Percentiles rank a stretch among this genome's conserved stretches.
These are phyloP conservation scores for Micromesistius poutassou DNA, from an alignment of 2,797 vertebrate genomes.

Conservation along the genomic window DNA sequence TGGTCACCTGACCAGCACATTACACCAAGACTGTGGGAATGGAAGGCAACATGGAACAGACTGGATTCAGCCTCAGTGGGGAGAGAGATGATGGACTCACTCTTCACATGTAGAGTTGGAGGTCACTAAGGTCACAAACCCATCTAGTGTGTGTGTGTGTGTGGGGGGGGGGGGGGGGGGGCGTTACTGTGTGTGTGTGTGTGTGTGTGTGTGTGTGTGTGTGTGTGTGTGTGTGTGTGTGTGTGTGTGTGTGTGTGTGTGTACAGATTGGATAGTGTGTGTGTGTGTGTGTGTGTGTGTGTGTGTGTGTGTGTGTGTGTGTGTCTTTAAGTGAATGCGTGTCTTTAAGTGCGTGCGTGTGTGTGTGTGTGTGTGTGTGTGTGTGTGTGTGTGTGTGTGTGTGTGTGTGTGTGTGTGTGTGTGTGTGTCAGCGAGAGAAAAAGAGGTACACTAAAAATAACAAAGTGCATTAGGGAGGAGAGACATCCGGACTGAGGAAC, in stretches of 20 bases:
- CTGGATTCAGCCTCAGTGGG: not conserved
- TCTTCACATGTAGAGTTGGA: not conserved
- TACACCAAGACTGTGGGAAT: not conserved
- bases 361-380: too few relatives aligned
- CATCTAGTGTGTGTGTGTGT: slow-evolving; percentile 3
- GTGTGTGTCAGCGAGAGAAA: not conserved
- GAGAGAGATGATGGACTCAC: not conserved
- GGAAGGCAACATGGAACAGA: not conserved
- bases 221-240: slow-evolving; percentile 6
- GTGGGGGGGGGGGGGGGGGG: not conserved
- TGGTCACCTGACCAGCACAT: not conserved
- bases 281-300: not conserved
- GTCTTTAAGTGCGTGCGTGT: too few relatives aligned
- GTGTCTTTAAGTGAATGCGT: too few relatives aligned
- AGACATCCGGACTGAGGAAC: slow-evolving; percentile 7
- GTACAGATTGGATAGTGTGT: not conserved
- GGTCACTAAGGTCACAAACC: not conserved
- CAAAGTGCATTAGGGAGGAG: slow-evolving; percentile 38
- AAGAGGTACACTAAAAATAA: not conserved
- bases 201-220: slow-evolving; percentile 5
- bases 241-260: slow-evolving; percentile 7
- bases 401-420: not conserved
- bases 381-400: slow-evolving; percentile 2
- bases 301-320: not conserved
- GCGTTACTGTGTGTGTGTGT: slow-evolving; percentile 2